phyloP scores from a whole-genome alignment of 2,888 invertebrate species.

The Eupelmus urozonus region DNA sequence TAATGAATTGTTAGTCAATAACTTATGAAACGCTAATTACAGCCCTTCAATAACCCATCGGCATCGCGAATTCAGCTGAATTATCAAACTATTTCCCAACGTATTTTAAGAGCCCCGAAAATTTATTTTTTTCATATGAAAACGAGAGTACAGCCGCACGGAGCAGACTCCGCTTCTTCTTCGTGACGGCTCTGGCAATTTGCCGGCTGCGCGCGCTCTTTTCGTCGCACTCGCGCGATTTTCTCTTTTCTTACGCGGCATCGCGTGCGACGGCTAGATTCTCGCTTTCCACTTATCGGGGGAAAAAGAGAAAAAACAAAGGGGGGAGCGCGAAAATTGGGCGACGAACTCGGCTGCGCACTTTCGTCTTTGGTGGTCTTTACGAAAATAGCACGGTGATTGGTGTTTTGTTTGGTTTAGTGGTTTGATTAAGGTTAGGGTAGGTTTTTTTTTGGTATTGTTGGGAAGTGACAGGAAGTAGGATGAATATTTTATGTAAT shows the following conservation, averaged over 20 bases:
- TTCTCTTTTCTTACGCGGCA: background rate
- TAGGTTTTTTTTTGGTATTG: no score
- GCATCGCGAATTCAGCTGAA: no score
- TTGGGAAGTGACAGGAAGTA: no score
- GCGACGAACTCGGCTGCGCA: background rate
- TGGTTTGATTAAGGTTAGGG: no score
- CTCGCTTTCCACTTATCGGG: constrained; percentile 48
- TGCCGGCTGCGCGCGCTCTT: constrained; percentile 42
- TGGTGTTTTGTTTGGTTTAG: background rate
- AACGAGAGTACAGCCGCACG: constrained; percentile 2
- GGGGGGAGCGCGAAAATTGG: constrained; percentile 5
- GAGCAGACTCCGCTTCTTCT: no score
- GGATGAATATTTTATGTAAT: no score
- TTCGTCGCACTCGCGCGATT: constrained; percentile 5
- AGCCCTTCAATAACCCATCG: no score
- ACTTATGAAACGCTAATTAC: no score
- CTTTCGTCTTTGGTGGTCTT: constrained; percentile 21
- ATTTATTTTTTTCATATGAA: constrained; percentile 49
- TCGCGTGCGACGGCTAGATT: constrained; percentile 8
- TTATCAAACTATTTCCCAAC: background rate
- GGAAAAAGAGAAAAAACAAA: background rate
- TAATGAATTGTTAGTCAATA: no score
- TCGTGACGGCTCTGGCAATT: constrained; percentile 49
- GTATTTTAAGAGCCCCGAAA: constrained; percentile 33
- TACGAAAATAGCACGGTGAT: no score